Evolutionary conservation across 23 tunicate genomes (phyloP).

Genomic region (Diplosoma virens): DNA sequence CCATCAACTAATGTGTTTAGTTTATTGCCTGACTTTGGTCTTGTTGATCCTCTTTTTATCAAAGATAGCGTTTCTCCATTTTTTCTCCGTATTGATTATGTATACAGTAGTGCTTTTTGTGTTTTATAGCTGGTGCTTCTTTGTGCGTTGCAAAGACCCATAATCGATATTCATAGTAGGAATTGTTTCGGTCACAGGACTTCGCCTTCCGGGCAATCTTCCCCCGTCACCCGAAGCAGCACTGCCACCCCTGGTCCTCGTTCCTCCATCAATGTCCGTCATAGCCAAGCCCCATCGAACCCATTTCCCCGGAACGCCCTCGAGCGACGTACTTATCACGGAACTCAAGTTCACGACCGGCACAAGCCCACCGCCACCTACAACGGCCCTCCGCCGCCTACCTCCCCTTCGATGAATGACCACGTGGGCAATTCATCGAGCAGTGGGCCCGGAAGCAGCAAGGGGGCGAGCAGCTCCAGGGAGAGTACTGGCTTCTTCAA

Average conservation of each 20-base stretch:
- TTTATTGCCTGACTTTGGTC: too few relatives aligned
- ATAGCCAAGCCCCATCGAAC: constrained; percentile 16
- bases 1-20: too few relatives aligned
- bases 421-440: constrained; percentile 35
- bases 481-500: constrained; percentile 67
- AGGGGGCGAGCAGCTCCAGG: constrained; percentile 34
- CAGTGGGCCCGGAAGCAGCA: neutral
- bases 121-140: too few relatives aligned
- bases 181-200: too few relatives aligned
- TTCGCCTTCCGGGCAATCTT: constrained; percentile 48
- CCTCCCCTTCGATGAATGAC: constrained; percentile 60
- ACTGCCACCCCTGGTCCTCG: constrained; percentile 63
- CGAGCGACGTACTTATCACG: constrained; percentile 91
- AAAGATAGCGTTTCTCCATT: too few relatives aligned
- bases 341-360: constrained; percentile 58
- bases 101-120: too few relatives aligned
- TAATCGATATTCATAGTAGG: too few relatives aligned
- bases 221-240: constrained; percentile 62
- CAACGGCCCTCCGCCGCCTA: constrained; percentile 80
- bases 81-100: too few relatives aligned
- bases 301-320: constrained; percentile 83
- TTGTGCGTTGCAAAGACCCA: too few relatives aligned
- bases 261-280: constrained; percentile 27
- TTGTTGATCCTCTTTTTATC: too few relatives aligned
- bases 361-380: constrained; percentile 57